These are phyloP conservation scores for Dynastes tityus DNA, from an alignment of 2,888 invertebrate species.

Conservation along the genomic window DNA sequence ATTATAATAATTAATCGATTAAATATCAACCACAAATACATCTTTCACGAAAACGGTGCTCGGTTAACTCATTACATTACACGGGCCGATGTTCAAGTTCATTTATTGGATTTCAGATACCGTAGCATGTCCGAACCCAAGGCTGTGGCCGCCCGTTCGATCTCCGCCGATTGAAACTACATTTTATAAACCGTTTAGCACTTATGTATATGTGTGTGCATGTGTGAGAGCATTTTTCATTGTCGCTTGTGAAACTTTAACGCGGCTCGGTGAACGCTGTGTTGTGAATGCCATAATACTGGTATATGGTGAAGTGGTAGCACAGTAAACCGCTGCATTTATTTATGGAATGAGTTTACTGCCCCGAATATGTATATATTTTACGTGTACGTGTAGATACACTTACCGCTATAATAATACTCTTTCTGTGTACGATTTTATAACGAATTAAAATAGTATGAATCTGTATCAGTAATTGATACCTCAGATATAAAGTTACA, in stretches of 20 bases:
- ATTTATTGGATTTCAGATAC: slow-evolving; percentile 10
- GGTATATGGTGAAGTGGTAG: slow-evolving; percentile 12
- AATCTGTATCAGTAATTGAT: neutral
- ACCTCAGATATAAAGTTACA: no score
- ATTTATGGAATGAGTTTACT: slow-evolving; percentile 22
- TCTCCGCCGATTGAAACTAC: slow-evolving; percentile 10
- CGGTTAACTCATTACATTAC: slow-evolving; percentile 43
- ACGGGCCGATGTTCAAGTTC: slow-evolving; percentile 34
- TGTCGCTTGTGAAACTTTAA: slow-evolving; percentile 39
- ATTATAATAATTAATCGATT: no score
- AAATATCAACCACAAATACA: no score
- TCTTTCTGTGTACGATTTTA: neutral
- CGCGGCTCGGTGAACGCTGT: neutral
- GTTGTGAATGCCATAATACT: neutral
- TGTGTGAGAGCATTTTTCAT: slow-evolving; percentile 41
- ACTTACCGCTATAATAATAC: no score
- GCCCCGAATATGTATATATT: neutral
- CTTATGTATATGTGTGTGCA: slow-evolving; percentile 23
- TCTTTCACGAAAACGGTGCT: neutral
- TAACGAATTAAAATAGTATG: neutral
- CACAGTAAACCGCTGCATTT: slow-evolving; percentile 20
- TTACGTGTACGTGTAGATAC: neutral
- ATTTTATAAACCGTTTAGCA: slow-evolving; percentile 36
- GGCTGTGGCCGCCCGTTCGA: neutral
- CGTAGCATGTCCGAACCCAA: slow-evolving; percentile 6